Evolutionary conservation across 2,888 invertebrate genomes (phyloP).

Genomic region (Tipula lateralis): DNA sequence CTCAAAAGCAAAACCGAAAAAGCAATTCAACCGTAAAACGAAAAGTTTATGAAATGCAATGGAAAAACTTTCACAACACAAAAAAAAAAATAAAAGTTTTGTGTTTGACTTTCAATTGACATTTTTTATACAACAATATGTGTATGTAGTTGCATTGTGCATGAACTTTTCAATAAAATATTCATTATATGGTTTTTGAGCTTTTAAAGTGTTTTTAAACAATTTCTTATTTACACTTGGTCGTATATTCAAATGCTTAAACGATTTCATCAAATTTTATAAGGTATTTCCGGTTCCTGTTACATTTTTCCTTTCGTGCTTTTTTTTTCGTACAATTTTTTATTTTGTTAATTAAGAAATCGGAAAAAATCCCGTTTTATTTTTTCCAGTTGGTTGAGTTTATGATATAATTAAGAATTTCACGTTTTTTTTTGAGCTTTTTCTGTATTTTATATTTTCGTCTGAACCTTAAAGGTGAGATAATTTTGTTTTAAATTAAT

Average conservation of each 20-base stretch:
- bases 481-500: not conserved
- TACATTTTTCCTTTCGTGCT: not conserved
- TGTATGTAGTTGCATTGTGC: not conserved
- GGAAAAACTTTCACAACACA: not conserved
- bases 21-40: not conserved
- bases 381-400: not conserved
- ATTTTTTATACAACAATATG: not conserved
- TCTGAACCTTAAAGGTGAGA: not conserved
- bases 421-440: not conserved
- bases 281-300: not conserved
- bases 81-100: not conserved
- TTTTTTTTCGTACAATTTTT: not conserved
- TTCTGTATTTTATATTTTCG: not conserved
- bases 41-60: conserved; percentile 5
- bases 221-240: not conserved
- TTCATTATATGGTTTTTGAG: not conserved
- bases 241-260: not conserved
- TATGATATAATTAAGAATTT: not conserved
- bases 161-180: not conserved
- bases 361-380: not conserved
- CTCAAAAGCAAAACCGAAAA: not conserved
- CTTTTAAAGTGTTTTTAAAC: not conserved
- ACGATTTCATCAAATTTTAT: not conserved
- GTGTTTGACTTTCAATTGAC: not conserved
- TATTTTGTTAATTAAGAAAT: not conserved